Evolutionary conservation across 2,888 invertebrate genomes (phyloP), one percentile per base, ranked within the genome.

Genomic region (Drosophila vallismaia): DNA sequence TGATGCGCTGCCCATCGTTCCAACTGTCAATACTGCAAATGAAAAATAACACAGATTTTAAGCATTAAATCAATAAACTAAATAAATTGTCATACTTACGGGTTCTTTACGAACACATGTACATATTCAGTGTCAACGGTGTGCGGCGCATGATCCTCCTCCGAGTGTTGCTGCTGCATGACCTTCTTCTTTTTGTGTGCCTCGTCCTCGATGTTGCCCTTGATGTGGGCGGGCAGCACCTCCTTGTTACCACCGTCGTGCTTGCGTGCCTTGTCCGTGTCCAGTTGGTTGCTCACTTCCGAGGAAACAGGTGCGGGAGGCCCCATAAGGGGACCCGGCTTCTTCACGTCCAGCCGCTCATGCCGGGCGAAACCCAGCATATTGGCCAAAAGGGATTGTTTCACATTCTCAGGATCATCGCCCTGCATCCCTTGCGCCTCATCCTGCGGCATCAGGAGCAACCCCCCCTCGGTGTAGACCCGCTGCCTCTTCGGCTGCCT

Each of bases 291-390:
- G 52, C n/a, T 71, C 46, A 52, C 58, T 46, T 84, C 80, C 0
- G 71, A 54, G 10, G 87, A 74, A 4, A 77, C 82, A 9, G 76
- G 75, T 8, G 79, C 75, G 12, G 90, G 91, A n/a, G 91, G 91
- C 14, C 90, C 91, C 44, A 91, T 95, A 67, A 94, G 94, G 52
- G 98, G 97, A 64, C 97, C 97, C n/a, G 98, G 97, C 92, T 98
- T 98, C 93, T 98, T 98, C 53, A 97, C 97, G 92, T 98, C 97
- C 76, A 97, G 93, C 88, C 98, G 93, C 93, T 97, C 97, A 84
- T 95, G 95, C 86, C 97, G 94, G 85, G 96, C 95, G 93, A 97
- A 98, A 73, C 96, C 97, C 92, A 94, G 93, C 92, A 94, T 94
- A 90, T 94, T 93, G 36, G 92, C 92, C 89, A 95, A 90, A 3